These are phyloP conservation scores for Caloenas nicobarica DNA, from an alignment of 2,113 vertebrate genomes.

Conservation along the genomic window DNA sequence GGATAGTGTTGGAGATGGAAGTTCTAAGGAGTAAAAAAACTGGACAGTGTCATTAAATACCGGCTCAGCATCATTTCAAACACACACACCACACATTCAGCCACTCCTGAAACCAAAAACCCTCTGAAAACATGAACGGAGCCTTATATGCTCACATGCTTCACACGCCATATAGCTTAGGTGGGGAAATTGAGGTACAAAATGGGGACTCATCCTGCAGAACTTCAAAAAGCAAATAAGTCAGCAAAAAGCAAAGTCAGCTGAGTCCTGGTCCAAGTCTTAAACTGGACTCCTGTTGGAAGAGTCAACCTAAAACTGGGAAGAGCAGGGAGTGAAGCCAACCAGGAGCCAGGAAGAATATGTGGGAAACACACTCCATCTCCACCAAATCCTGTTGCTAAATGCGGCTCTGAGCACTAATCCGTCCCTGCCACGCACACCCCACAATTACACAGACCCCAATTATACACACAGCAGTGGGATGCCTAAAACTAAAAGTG, in stretches of 20 bases:
- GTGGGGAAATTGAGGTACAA: not conserved
- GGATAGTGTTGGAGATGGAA: accelerated
- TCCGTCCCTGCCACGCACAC: not conserved
- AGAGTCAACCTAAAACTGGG: not conserved
- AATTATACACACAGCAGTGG: not conserved
- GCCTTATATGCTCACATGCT: not conserved
- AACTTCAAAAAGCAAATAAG: not conserved
- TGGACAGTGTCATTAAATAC: not conserved
- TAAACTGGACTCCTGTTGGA: not conserved
- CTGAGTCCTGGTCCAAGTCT: not conserved
- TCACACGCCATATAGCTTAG: not conserved
- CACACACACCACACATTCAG: not conserved
- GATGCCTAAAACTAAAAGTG: not conserved
- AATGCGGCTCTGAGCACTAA: not conserved
- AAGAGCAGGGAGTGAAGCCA: not conserved
- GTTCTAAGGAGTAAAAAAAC: not conserved
- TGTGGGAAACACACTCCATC: not conserved
- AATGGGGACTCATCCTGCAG: not conserved
- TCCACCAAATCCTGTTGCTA: not conserved
- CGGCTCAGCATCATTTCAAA: not conserved
- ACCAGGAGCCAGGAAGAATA: not conserved
- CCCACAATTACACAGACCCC: not conserved
- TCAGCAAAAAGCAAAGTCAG: too few relatives aligned
- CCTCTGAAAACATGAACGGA: not conserved
- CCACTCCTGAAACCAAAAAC: not conserved